Percentiles rank a stretch among this genome's conserved stretches.
Conservation (phyloP, 2,888 invertebrate genomes). For the Thymelicus acteon region DNA sequence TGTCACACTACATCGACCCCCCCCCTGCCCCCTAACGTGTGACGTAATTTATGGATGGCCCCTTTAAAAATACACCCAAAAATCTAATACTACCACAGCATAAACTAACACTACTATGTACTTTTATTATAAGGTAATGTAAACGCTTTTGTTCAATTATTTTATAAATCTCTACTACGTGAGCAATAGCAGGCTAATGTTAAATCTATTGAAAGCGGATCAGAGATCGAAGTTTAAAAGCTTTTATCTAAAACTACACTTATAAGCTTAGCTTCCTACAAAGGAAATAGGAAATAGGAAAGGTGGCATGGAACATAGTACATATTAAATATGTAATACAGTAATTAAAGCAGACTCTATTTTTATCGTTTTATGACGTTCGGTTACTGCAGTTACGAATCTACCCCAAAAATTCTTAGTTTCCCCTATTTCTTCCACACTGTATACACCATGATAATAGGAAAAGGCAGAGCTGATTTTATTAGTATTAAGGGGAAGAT, state of each 20-base stretch:
- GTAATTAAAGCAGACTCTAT: no score
- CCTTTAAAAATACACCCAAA: not conserved
- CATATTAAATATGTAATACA: no score
- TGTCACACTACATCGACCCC: no score
- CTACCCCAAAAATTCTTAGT: no score
- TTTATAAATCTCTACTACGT: conserved; percentile 2
- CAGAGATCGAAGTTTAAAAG: not conserved
- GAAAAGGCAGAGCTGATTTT: not conserved
- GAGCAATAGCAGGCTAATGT: not conserved
- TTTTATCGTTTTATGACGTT: no score
- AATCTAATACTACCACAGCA: not conserved
- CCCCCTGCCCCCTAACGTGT: no score
- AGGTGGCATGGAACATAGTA: not conserved
- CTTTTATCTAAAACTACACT: not conserved
- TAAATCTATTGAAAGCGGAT: not conserved
- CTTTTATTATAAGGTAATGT: not conserved
- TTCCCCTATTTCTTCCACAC: no score
- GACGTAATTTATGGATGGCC: no score
- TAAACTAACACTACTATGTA: not conserved
- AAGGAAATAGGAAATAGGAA: not conserved
- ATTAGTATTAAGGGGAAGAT: not conserved
- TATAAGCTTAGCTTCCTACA: not conserved
- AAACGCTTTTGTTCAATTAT: not conserved
- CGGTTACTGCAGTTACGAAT: no score
- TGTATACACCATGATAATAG: no score